Base-by-base conservation (phyloP, 1,140 invertebrate genomes). In the Apis dorsata region DNA sequence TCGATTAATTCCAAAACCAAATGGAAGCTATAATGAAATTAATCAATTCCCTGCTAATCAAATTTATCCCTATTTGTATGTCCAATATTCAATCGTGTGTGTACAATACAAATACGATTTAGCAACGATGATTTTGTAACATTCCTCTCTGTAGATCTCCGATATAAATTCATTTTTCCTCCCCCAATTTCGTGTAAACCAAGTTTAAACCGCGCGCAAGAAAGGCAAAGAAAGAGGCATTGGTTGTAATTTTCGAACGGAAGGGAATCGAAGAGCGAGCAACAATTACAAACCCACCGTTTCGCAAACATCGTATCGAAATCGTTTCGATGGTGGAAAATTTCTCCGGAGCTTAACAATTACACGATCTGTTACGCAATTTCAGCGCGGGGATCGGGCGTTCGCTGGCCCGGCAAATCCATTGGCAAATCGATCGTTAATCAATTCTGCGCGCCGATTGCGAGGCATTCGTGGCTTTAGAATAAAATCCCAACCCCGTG, bases 291-390 rank as follows among this genome's bases (percentile, higher is more conserved):
- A 28, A 13, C 24, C 17, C 28, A 10, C 9, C 76, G 53, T 44
- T 76, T 69, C 51, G 63, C 55, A 71, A 68, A 71, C 59, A 49
- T 1, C 49, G 65, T 28, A 77, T 21, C 24, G 24, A 24, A 24
- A 24, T 24, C 34, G 28, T 59, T 60, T 51, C 55, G 34, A 51
- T 8, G 15, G 49, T 17, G 72, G 51, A 89, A 89, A 86, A 86
- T 88, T 89, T 86, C 62, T 66, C 68, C 28, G 53, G 44, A 68
- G 68, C 79, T 88, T 86, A 84, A 86, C 84, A 86, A 89, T 88
- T 86, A 86, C 68, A 81, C 79, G 62, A 88, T 79, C 81, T 76
- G 81, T 88, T 88, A 84, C 85, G 51, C 84, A 74, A 88, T 74
- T 86, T 44, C 73, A 69, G 21, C 51, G 71, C 15, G 28, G 81